Evolutionary conservation across 2,888 invertebrate genomes (phyloP).

Genomic region (Prosopocoilus inquinatus): DNA sequence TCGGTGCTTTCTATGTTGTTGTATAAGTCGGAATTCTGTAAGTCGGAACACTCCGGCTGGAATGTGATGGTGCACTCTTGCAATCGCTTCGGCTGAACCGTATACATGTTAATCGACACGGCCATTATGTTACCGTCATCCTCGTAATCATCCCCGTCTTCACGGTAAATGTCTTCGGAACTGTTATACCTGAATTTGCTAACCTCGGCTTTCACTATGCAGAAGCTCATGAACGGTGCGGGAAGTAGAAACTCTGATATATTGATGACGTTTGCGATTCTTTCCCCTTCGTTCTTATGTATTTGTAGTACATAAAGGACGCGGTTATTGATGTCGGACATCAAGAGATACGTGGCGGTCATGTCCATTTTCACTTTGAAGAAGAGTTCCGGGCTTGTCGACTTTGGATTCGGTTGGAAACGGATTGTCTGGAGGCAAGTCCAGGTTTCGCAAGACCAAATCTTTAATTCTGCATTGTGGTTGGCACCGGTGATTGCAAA

Average conservation of each 20-base stretch:
- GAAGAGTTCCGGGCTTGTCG: slow-evolving; percentile 49
- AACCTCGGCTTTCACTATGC: slow-evolving; percentile 75
- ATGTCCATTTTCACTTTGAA: slow-evolving; percentile 81
- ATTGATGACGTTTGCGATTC: slow-evolving; percentile 65
- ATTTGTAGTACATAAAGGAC: slow-evolving; percentile 81
- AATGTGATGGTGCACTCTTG: slow-evolving; percentile 61
- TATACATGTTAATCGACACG: slow-evolving; percentile 63
- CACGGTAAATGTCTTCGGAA: slow-evolving; percentile 58
- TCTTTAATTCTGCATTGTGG: slow-evolving; percentile 85
- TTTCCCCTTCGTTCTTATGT: slow-evolving; percentile 60
- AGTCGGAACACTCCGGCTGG: slow-evolving; percentile 37
- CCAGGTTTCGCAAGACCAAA: slow-evolving; percentile 96
- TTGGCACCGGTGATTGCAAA: slow-evolving; percentile 90
- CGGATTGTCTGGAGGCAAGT: slow-evolving; percentile 84
- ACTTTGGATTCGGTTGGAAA: slow-evolving; percentile 58
- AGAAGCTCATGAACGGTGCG: slow-evolving; percentile 85
- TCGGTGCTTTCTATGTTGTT: slow-evolving; percentile 24
- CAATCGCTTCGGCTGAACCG: slow-evolving; percentile 85
- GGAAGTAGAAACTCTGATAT: slow-evolving; percentile 86
- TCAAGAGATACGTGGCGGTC: slow-evolving; percentile 79
- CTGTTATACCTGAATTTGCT: slow-evolving; percentile 52
- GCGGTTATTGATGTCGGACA: slow-evolving; percentile 84
- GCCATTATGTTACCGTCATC: slow-evolving; percentile 32
- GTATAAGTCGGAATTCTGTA: slow-evolving; percentile 25
- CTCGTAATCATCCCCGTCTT: slow-evolving; percentile 57